Percentiles rank a stretch among this genome's conserved stretches.
These are phyloP conservation scores for Bubalus kerabau DNA, from an alignment of 2,113 vertebrate genomes.

Conservation along the genomic window DNA sequence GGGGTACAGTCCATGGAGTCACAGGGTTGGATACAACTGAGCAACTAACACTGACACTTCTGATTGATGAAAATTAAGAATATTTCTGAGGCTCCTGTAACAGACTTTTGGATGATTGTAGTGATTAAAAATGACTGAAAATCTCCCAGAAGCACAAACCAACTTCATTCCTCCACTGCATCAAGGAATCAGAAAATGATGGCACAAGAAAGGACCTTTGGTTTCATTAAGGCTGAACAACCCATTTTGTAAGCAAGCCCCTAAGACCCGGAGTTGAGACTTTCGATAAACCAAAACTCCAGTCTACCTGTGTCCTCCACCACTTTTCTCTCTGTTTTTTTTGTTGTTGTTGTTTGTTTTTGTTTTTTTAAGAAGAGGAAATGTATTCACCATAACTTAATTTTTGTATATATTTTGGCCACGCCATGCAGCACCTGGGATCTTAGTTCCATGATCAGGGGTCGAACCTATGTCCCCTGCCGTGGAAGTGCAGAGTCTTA, in stretches of 20 bases:
- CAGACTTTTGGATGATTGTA: neutral
- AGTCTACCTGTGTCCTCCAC: neutral
- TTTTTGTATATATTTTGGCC: neutral
- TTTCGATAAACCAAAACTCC: neutral
- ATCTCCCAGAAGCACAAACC: neutral
- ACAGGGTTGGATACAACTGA: neutral
- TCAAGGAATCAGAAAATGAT: neutral
- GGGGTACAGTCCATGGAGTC: neutral
- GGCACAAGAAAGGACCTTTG: neutral
- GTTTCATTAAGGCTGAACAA: neutral
- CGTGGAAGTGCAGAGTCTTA: neutral
- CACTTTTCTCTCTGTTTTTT: neutral
- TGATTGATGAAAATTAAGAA: neutral
- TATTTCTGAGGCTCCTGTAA: neutral
- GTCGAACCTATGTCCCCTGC: neutral
- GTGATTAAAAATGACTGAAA: neutral
- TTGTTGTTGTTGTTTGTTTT: neutral
- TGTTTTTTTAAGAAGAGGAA: neutral
- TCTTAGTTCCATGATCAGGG: neutral
- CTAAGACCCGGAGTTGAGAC: neutral
- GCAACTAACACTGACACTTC: neutral
- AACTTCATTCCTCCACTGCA: neutral
- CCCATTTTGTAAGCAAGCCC: neutral
- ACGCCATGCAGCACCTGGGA: rapidly evolving
- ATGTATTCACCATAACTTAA: neutral